phyloP scores from a whole-genome alignment of 1,140 invertebrate genomes.

The Psilanteris sp. region DNA sequence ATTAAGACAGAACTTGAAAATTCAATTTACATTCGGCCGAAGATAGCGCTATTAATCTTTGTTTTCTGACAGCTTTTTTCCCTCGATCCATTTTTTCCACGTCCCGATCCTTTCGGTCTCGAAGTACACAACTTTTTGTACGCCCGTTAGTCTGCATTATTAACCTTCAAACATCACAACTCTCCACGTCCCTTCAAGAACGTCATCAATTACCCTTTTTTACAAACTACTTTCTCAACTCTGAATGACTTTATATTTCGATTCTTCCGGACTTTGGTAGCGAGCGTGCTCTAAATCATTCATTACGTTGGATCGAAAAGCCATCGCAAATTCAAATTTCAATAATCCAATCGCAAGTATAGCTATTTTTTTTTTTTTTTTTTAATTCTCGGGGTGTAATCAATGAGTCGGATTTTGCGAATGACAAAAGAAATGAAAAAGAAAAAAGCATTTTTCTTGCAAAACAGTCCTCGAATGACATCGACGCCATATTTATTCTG shows the following conservation, averaged over 20 bases:
- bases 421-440: too few species aligned
- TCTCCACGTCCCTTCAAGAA: background rate
- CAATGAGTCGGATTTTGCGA: too few species aligned
- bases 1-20: background rate
- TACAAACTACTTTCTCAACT: constrained; percentile 19
- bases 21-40: constrained; percentile 20
- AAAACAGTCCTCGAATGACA: too few species aligned
- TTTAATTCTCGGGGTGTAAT: too few species aligned
- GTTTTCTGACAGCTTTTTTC: constrained; percentile 30
- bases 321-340: too few species aligned
- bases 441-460: too few species aligned
- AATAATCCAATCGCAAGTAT: too few species aligned
- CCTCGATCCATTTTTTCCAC: constrained; percentile 1
- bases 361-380: too few species aligned
- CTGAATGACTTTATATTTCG: constrained; percentile 34
- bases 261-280: constrained; percentile 1
- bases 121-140: constrained; percentile 37
- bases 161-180: constrained; percentile 43
- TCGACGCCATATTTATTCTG: too few species aligned
- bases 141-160: constrained; percentile 33
- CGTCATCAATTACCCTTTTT: constrained; percentile 47
- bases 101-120: constrained; percentile 8
- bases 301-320: background rate
- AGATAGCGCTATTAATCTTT: constrained; percentile 31
- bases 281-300: constrained; percentile 4